phyloP scores from a whole-genome alignment of 2,888 invertebrate species.

The Harpagoxenus sublaevis region DNA sequence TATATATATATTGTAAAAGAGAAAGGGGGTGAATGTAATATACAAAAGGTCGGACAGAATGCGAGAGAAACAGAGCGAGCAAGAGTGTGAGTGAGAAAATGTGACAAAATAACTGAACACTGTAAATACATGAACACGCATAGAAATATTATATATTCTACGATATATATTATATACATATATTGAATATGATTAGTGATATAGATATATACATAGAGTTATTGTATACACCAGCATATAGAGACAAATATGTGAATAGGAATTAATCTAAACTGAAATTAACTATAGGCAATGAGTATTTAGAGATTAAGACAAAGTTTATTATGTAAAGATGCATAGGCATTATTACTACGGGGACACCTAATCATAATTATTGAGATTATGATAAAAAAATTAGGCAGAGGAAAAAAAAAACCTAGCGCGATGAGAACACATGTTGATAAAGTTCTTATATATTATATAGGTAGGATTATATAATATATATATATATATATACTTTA shows the following conservation, averaged over 20 bases:
- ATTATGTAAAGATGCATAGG: slow-evolving; percentile 82
- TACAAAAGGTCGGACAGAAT: slow-evolving; percentile 41
- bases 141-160: slow-evolving; percentile 82
- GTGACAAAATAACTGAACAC: slow-evolving; percentile 72
- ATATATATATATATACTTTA: slow-evolving; percentile 70
- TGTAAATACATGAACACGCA: slow-evolving; percentile 84
- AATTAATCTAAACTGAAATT: slow-evolving; percentile 81
- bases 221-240: slow-evolving; percentile 84
- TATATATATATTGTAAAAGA: slow-evolving; percentile 66
- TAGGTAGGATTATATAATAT: slow-evolving; percentile 61
- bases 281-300: slow-evolving; percentile 79
- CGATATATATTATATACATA: slow-evolving; percentile 75
- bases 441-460: slow-evolving; percentile 61
- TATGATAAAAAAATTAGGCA: slow-evolving; percentile 73
- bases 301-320: slow-evolving; percentile 80
- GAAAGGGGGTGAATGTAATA: slow-evolving; percentile 53
- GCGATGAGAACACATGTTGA: slow-evolving; percentile 78
- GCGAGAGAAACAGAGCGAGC: slow-evolving; percentile 50
- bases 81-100: slow-evolving; percentile 65
- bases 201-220: slow-evolving; percentile 79
- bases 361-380: slow-evolving; percentile 78
- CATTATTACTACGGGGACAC: slow-evolving; percentile 78
- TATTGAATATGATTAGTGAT: slow-evolving; percentile 81
- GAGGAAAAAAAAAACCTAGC: slow-evolving; percentile 77
- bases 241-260: slow-evolving; percentile 85